These are phyloP conservation scores for Cydia fagiglandana DNA, from an alignment of 1,140 invertebrate genomes.

Conservation along the genomic window DNA sequence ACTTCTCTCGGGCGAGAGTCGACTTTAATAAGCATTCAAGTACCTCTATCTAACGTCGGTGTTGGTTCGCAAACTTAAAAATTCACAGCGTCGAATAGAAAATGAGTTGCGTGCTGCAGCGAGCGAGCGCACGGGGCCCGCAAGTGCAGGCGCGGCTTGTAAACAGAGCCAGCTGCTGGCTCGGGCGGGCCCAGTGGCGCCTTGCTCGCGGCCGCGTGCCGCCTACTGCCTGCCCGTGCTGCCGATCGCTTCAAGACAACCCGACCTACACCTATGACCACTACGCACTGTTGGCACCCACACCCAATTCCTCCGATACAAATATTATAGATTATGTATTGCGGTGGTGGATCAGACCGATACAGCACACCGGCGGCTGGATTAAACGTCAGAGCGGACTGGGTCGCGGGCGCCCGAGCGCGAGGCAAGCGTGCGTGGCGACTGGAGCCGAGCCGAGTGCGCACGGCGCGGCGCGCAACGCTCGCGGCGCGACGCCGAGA, in stretches of 20 bases:
- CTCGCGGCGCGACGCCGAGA: constrained; percentile 68
- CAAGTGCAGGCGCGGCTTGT: constrained; percentile 63
- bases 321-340: constrained; percentile 60
- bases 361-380: constrained; percentile 67
- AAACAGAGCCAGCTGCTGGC: constrained; percentile 71
- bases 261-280: constrained; percentile 44
- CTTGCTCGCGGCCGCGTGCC: constrained; percentile 33
- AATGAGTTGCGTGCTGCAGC: constrained; percentile 63
- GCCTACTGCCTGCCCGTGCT: constrained; percentile 49
- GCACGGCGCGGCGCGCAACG: constrained; percentile 63
- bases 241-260: constrained; percentile 44
- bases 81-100: constrained; percentile 72
- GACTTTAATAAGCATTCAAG: constrained; percentile 68
- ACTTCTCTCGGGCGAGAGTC: constrained; percentile 65
- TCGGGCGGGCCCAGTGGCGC: constrained; percentile 29
- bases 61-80: constrained; percentile 70
- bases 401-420: constrained; percentile 55
- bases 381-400: constrained; percentile 74
- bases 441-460: constrained; percentile 50
- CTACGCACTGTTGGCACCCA: constrained; percentile 40
- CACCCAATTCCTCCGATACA: constrained; percentile 31
- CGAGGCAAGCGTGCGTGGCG: constrained; percentile 72
- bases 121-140: constrained; percentile 54
- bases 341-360: constrained; percentile 51
- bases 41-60: constrained; percentile 63